Conservation (phyloP, 1,140 invertebrate genomes). For the Drosophila albomicans region DNA sequence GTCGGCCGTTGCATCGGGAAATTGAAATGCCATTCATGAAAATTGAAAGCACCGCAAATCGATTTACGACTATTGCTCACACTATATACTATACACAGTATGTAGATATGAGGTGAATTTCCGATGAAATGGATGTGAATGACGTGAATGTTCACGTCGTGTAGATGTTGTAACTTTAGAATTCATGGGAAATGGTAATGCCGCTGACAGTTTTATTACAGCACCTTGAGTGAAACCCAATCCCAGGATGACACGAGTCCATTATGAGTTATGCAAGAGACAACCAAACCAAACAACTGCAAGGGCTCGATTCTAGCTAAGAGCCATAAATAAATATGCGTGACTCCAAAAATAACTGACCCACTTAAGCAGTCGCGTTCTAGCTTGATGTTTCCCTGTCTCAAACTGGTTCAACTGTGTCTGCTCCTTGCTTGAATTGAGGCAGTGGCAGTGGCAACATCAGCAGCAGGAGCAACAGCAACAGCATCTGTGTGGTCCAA, state of each 20-base stretch:
- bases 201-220: slow-evolving; percentile 36
- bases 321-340: slow-evolving; percentile 37
- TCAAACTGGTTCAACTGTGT: slow-evolving; percentile 5
- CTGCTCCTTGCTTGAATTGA: slow-evolving; percentile 16
- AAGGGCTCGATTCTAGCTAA: background rate
- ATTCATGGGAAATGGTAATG: slow-evolving; percentile 7
- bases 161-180: slow-evolving; percentile 28
- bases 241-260: slow-evolving; percentile 10
- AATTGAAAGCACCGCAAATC: slow-evolving; percentile 35
- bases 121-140: slow-evolving; percentile 22
- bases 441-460: background rate
- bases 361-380: slow-evolving; percentile 45
- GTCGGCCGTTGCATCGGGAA: slow-evolving; percentile 8
- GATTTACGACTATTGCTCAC: slow-evolving; percentile 11
- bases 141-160: slow-evolving; percentile 2
- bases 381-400: background rate
- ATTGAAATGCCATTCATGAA: slow-evolving; percentile 57
- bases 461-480: slow-evolving; percentile 15
- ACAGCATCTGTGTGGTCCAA: slow-evolving; percentile 24
- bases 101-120: background rate
- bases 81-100: too few relatives aligned
- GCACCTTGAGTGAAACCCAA: slow-evolving; percentile 34
- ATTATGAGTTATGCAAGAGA: background rate
- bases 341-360: slow-evolving; percentile 71
- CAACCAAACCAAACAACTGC: background rate